phyloP scores from a whole-genome alignment of 2,888 invertebrate species.

The Junonia oenone region DNA sequence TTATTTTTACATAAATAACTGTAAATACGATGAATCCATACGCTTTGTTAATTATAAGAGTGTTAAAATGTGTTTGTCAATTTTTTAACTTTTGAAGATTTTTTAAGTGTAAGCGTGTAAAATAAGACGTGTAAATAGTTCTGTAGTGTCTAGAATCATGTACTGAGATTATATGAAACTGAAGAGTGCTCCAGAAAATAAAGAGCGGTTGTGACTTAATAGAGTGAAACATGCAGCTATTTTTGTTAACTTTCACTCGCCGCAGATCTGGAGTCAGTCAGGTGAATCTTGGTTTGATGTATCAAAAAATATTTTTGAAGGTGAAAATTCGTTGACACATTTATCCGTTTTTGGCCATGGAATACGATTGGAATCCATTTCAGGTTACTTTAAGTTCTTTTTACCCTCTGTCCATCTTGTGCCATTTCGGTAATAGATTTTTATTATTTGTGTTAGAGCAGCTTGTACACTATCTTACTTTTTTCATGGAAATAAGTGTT shows the following conservation, averaged over 20 bases:
- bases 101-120: conserved; percentile 42
- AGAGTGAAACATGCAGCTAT: conserved; percentile 20
- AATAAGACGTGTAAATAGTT: conserved; percentile 60
- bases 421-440: conserved; percentile 20
- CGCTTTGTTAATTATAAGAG: conserved; percentile 76
- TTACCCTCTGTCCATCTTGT: conserved; percentile 14
- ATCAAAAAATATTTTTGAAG: neutral
- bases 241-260: conserved; percentile 15
- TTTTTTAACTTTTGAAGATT: conserved; percentile 71
- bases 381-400: conserved; percentile 1
- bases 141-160: conserved; percentile 43
- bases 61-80: conserved; percentile 75
- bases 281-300: conserved; percentile 2
- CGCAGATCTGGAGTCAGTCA: conserved; percentile 19
- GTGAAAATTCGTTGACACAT: neutral
- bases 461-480: conserved; percentile 20
- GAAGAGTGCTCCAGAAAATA: conserved; percentile 23
- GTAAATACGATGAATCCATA: conserved; percentile 78
- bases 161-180: conserved; percentile 56
- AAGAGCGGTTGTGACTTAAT: conserved; percentile 26
- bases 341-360: neutral
- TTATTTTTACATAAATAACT: conserved; percentile 52
- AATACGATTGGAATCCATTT: neutral
- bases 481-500: conserved; percentile 16
- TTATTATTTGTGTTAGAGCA: conserved; percentile 12